These are phyloP conservation scores for Lypha dubia DNA, from an alignment of 2,888 invertebrate species.

Conservation along the genomic window DNA sequence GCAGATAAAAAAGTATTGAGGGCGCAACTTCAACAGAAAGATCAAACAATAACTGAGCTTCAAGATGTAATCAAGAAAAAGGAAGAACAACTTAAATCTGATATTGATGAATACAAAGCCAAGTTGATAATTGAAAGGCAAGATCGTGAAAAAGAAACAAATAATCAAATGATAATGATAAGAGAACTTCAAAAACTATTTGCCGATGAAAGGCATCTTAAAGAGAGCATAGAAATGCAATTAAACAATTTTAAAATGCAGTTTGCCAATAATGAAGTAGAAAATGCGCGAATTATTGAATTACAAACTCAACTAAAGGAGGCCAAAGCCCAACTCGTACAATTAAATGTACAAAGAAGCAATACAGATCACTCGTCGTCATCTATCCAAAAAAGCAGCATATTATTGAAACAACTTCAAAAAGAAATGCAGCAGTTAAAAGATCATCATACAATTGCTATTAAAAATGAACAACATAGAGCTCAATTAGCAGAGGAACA, in stretches of 20 bases:
- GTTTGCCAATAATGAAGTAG: slow-evolving; percentile 81
- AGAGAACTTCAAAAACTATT: slow-evolving; percentile 91
- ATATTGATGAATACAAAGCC: slow-evolving; percentile 88
- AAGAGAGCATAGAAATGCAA: slow-evolving; percentile 89
- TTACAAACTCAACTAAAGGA: slow-evolving; percentile 87
- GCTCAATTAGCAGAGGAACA: slow-evolving; percentile 89
- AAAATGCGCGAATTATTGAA: slow-evolving; percentile 83
- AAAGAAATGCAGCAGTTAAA: slow-evolving; percentile 89
- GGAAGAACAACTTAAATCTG: slow-evolving; percentile 85
- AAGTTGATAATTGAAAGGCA: slow-evolving; percentile 90
- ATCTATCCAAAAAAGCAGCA: slow-evolving; percentile 83
- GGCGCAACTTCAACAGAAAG: slow-evolving; percentile 84
- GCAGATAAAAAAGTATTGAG: slow-evolving; percentile 87
- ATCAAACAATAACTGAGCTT: slow-evolving; percentile 85
- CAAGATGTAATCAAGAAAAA: slow-evolving; percentile 86
- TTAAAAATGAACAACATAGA: slow-evolving; percentile 89
- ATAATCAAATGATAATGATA: slow-evolving; percentile 90
- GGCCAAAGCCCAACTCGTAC: slow-evolving; percentile 86
- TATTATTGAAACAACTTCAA: slow-evolving; percentile 86
- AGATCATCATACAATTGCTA: slow-evolving; percentile 88
- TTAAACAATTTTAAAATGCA: slow-evolving; percentile 84
- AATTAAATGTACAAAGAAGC: slow-evolving; percentile 84
- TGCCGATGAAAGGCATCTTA: slow-evolving; percentile 88
- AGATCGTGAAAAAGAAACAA: slow-evolving; percentile 91
- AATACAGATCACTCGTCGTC: slow-evolving; percentile 15